These are phyloP conservation scores for Limnephilus auricula DNA, from an alignment of 2,888 invertebrate genomes.

Conservation along the genomic window DNA sequence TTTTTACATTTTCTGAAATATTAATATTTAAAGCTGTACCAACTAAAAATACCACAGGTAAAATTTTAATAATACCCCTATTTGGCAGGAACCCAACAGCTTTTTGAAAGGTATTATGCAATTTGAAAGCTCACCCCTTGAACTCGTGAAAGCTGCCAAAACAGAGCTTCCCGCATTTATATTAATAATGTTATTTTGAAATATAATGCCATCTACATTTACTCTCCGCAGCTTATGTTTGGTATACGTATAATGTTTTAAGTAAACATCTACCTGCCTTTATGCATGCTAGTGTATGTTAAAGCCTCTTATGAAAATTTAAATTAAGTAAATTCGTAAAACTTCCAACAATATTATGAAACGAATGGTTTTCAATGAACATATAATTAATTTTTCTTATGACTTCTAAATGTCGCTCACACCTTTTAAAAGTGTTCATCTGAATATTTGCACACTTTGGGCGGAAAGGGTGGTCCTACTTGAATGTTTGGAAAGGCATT, in stretches of 20 bases:
- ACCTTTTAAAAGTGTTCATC: neutral
- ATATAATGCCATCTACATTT: neutral
- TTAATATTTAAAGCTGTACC: neutral
- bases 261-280: neutral
- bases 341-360: neutral
- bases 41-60: neutral
- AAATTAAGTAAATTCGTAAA: neutral
- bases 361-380: neutral
- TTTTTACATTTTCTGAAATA: neutral
- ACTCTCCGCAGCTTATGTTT: neutral
- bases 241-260: neutral
- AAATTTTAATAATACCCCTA: neutral
- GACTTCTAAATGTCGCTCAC: neutral
- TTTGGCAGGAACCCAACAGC: constrained; percentile 8
- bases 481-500: too few relatives aligned
- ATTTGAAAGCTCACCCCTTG: neutral
- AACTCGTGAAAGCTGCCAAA: neutral
- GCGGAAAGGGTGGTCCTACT: too few relatives aligned
- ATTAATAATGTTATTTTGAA: neutral
- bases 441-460: too few relatives aligned
- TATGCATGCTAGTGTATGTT: neutral
- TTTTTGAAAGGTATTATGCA: neutral
- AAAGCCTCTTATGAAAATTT: neutral
- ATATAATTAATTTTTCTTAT: neutral
- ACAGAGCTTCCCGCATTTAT: neutral